These are phyloP conservation scores for Acanthosepion lycidas DNA, from an alignment of 2,888 invertebrate genomes.

Conservation along the genomic window DNA sequence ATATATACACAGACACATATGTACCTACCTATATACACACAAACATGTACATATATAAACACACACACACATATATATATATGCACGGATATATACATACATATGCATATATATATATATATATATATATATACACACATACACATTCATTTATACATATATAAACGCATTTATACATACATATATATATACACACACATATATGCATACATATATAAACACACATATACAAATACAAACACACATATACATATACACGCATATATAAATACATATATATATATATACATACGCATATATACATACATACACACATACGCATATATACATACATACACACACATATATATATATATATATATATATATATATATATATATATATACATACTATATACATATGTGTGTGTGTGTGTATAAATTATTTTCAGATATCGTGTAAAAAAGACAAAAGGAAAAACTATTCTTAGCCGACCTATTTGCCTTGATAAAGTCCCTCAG, in stretches of 20 bases:
- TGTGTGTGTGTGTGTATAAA: background rate
- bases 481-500: too few species aligned
- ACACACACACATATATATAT: too few species aligned
- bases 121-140: background rate
- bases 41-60: too few species aligned
- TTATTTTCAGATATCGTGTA: too few species aligned
- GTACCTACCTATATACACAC: too few species aligned
- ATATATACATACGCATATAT: background rate
- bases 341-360: background rate
- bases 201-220: background rate
- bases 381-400: too few species aligned
- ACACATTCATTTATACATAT: background rate
- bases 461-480: too few species aligned
- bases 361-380: background rate
- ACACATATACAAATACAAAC: background rate
- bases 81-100: background rate
- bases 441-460: too few species aligned
- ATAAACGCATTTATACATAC: background rate
- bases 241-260: too few species aligned
- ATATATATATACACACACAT: background rate
- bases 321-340: background rate
- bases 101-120: background rate
- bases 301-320: background rate
- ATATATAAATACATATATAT: background rate
- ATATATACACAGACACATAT: too few species aligned